A percentile compares a stretch with the other conserved stretches of the same genome.
These are phyloP conservation scores for Leptoteleia sp. DNA, from an alignment of 1,140 invertebrate species.

Conservation along the genomic window DNA sequence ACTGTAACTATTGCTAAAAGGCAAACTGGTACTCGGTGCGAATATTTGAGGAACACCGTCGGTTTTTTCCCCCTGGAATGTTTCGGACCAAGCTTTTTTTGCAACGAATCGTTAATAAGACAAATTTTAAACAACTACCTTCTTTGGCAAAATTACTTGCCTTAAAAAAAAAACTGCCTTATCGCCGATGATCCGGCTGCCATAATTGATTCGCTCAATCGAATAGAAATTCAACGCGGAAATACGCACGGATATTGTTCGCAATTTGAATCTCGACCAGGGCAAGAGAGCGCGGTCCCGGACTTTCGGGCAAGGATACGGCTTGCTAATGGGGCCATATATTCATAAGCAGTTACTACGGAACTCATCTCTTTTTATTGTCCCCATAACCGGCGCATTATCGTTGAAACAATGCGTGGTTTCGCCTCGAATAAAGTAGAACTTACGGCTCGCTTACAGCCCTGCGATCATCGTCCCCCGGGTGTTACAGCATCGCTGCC, in stretches of 20 bases:
- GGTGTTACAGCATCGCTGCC: constrained; percentile 17
- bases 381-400: constrained; percentile 63
- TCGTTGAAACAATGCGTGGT: constrained; percentile 66
- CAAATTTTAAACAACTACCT: constrained; percentile 8
- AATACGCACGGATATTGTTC: constrained; percentile 63
- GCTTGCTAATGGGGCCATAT: constrained; percentile 64
- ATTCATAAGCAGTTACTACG: constrained; percentile 68
- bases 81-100: neutral
- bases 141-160: constrained; percentile 10
- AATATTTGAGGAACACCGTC: too few species aligned
- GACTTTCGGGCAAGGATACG: constrained; percentile 59
- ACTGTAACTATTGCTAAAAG: too few species aligned
- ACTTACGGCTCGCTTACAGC: constrained; percentile 62
- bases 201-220: constrained; percentile 56
- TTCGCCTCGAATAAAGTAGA: constrained; percentile 62
- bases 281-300: constrained; percentile 12
- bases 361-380: constrained; percentile 67
- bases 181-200: constrained; percentile 28
- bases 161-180: constrained; percentile 44
- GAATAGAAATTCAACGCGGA: constrained; percentile 29
- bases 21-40: too few species aligned
- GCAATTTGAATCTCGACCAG: constrained; percentile 58
- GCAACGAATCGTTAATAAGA: neutral
- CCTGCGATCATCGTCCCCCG: constrained; percentile 63
- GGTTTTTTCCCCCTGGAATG: too few species aligned